Conservation (phyloP, 2,888 invertebrate species). For the Epicampocera succincta region DNA sequence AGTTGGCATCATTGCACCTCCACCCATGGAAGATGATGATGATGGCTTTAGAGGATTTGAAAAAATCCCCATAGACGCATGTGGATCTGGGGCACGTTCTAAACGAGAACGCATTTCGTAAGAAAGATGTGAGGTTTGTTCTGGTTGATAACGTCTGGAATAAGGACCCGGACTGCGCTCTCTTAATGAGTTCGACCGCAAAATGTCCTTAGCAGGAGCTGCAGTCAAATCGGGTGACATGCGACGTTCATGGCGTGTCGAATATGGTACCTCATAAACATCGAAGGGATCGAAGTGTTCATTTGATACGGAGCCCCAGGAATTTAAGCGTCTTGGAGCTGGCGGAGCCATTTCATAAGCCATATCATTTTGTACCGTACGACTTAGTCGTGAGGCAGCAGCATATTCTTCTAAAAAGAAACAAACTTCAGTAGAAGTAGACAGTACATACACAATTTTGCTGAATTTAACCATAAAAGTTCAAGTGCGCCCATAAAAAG, state of each 20-base stretch:
- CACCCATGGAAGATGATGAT: conserved; percentile 77
- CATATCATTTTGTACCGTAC: conserved; percentile 78
- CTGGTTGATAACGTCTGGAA: conserved; percentile 75
- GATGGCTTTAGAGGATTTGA: conserved; percentile 74
- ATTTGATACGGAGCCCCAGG: conserved; percentile 70
- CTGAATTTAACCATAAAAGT: not conserved
- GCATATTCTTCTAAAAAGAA: conserved; percentile 73
- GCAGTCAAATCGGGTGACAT: conserved; percentile 75
- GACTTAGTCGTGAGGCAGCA: conserved; percentile 72
- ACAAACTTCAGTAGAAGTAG: not conserved
- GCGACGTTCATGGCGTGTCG: conserved; percentile 75
- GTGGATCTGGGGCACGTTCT: conserved; percentile 79
- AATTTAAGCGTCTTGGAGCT: conserved; percentile 69
- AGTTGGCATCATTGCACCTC: conserved; percentile 76
- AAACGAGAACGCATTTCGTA: conserved; percentile 80
- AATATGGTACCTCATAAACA: conserved; percentile 77
- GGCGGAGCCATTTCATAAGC: conserved; percentile 70
- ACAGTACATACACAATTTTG: not conserved
- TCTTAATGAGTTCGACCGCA: conserved; percentile 65
- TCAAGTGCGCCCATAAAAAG: no score
- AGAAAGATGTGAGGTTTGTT: conserved; percentile 78
- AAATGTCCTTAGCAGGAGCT: conserved; percentile 72
- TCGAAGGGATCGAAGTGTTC: conserved; percentile 78
- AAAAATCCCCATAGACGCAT: conserved; percentile 80
- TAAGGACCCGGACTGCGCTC: conserved; percentile 74